Evolutionary conservation across 2,888 invertebrate species (phyloP), one percentile per base, ranked within the genome.

Genomic region (Trichopria drosophilae): DNA sequence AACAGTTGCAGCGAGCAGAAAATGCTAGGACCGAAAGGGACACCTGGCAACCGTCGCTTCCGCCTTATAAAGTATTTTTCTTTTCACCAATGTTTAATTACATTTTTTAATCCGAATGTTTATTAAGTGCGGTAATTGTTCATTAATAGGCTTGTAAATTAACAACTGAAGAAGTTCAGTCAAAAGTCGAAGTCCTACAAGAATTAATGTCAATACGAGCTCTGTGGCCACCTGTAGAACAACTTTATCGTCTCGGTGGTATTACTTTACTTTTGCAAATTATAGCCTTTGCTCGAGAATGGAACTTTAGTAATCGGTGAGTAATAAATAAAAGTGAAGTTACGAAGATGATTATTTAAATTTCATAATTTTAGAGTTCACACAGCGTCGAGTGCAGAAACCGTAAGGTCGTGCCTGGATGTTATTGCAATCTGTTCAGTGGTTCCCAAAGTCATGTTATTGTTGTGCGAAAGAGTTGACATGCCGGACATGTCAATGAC

Each of bases 401-500:
- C 90, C 1, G 86, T 91, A 3, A 80, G 87, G 28, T 86, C 87
- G 42, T 89, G 90, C 3, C 75, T 92, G 51, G 96, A 97, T 74
- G 92, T 93, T 26, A 80, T 98, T 31, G 88, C 90, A 0, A 89
- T 96, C 29, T 94, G 94, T 69, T 89, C 92, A 53, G 88, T 95
- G 13, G 86, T 92, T 68, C 94, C 95, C 4, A 84, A 87, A 53
- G 93, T 84, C 1, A 90, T 84, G 73, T 64, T 85, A 45, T 74
- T 87, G 41, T 81, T 89, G 37, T 90, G 88, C 48, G 88, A 90
- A 62, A 81, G 85, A 61, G 81, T 90, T 0, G 88, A 88, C 59
- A 81, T 88, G 76, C 82, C 87, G 1, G 91, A 93, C 69, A 85
- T 87, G 35, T 83, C 85, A 23, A 81, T 86, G 59, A 87, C 88